phyloP scores from a whole-genome alignment of 2,113 vertebrate species.

The Oreochromis spilurus region DNA sequence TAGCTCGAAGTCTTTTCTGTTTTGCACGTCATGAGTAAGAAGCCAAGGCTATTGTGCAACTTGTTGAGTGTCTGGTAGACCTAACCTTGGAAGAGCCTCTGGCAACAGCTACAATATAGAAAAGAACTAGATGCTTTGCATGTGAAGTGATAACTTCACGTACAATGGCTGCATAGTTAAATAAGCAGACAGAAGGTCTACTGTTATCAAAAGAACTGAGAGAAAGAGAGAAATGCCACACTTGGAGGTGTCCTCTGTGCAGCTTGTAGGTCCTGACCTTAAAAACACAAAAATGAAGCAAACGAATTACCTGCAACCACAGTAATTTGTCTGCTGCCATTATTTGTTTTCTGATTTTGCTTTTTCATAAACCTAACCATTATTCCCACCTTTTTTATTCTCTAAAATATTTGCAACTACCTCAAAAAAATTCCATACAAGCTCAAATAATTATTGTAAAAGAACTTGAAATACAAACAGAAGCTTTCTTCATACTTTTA shows the following conservation, averaged over 20 bases:
- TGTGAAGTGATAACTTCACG: not conserved
- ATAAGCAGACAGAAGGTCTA: not conserved
- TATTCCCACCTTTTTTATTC: not conserved
- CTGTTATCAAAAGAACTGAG: not conserved
- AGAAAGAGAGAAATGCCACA: not conserved
- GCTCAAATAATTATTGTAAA: not conserved
- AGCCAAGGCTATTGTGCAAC: not conserved
- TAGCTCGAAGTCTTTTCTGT: not conserved
- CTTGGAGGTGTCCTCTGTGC: not conserved
- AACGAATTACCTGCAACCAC: not conserved
- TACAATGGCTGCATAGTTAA: not conserved
- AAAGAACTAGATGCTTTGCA: not conserved
- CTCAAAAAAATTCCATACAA: not conserved
- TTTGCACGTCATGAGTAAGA: not conserved
- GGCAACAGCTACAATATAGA: not conserved
- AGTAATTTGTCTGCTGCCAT: not conserved
- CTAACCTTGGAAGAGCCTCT: not conserved
- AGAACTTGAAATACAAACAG: not conserved
- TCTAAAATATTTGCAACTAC: not conserved
- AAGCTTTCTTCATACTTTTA: not conserved
- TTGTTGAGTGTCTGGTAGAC: not conserved
- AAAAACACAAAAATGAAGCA: not conserved
- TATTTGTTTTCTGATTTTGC: not conserved
- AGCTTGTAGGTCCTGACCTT: not conserved
- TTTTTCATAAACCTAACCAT: not conserved